Conservation (phyloP, 2,113 vertebrate species). For the Mirounga angustirostris region DNA sequence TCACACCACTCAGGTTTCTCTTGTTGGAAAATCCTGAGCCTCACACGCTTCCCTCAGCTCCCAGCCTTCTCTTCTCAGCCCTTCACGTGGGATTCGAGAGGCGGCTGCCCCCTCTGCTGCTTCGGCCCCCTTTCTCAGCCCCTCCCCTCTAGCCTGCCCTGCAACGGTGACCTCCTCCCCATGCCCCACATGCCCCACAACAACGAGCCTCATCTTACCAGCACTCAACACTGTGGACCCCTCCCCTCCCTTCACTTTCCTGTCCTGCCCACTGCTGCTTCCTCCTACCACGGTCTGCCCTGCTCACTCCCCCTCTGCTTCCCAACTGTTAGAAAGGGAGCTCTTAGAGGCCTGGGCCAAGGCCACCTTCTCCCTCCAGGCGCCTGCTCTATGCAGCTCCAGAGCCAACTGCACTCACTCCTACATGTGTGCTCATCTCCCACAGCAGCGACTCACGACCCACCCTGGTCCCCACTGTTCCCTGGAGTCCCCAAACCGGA, state of each 20-base stretch:
- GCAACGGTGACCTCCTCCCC: neutral
- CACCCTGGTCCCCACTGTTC: neutral
- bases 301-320: neutral
- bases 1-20: neutral
- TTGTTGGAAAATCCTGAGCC: neutral
- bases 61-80: neutral
- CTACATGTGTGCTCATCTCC: neutral
- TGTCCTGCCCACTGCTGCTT: too few relatives aligned
- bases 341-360: neutral
- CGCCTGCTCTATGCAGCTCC: neutral
- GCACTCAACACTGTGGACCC: neutral
- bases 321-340: neutral
- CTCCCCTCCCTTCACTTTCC: neutral
- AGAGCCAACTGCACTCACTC: too few relatives aligned
- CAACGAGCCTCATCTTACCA: neutral
- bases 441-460: neutral
- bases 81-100: neutral
- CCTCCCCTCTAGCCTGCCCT: too few relatives aligned
- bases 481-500: neutral
- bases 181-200: neutral
- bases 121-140: neutral
- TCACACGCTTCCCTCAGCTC: neutral
- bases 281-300: neutral
- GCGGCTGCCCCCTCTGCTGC: fast-evolving
- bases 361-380: neutral